Conservation (phyloP, 2,113 vertebrate genomes). For the Mellivora capensis region DNA sequence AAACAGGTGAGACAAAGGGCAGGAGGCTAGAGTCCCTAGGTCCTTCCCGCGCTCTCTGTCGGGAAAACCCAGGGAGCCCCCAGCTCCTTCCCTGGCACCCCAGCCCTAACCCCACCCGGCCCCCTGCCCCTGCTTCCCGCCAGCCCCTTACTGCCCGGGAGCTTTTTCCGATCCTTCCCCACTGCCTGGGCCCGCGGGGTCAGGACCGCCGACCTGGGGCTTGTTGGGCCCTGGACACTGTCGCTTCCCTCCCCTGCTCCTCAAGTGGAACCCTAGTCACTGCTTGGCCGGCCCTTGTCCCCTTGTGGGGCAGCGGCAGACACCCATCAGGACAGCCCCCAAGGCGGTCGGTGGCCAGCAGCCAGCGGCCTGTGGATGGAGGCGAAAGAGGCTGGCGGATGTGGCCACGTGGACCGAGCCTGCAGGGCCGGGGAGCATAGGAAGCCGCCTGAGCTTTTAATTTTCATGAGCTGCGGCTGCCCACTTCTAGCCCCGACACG, state of each 20-base stretch:
- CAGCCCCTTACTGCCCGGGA: background rate
- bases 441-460: background rate
- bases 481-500: background rate
- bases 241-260: background rate
- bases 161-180: too few relatives aligned
- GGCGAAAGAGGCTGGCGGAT: background rate
- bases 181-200: background rate
- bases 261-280: background rate
- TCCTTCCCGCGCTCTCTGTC: background rate
- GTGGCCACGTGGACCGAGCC: rapidly evolving
- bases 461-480: background rate
- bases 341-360: rapidly evolving
- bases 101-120: background rate
- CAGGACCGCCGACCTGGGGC: background rate
- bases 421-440: background rate
- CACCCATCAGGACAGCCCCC: background rate
- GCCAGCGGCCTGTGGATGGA: rapidly evolving
- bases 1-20: background rate
- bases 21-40: background rate
- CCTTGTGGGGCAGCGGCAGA: background rate
- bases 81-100: background rate
- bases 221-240: rapidly evolving
- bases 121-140: background rate
- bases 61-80: background rate
- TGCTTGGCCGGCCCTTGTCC: too few relatives aligned